These are phyloP conservation scores for Dryobota labecula DNA, from an alignment of 2,888 invertebrate genomes.

Conservation along the genomic window DNA sequence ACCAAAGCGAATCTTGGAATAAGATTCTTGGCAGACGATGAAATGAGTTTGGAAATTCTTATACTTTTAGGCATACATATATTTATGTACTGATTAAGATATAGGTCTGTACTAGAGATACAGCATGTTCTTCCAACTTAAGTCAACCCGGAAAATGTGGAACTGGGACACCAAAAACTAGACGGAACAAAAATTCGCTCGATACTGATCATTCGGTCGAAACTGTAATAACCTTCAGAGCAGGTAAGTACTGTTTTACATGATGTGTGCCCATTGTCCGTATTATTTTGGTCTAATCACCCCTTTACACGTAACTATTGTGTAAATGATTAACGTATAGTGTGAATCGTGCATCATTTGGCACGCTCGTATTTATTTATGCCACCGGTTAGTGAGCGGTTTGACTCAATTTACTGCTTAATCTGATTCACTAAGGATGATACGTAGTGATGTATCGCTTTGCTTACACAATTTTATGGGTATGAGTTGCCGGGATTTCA, in stretches of 20 bases:
- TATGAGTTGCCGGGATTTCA: constrained; percentile 24
- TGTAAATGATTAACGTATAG: constrained; percentile 78
- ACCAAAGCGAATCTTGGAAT: no score
- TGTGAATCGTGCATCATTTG: constrained; percentile 84
- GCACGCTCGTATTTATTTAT: constrained; percentile 85
- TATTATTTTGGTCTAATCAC: constrained; percentile 41
- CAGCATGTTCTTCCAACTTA: not conserved
- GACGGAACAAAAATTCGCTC: not conserved
- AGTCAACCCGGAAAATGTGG: not conserved
- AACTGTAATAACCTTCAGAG: not conserved
- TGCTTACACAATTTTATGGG: constrained; percentile 58
- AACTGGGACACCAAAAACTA: not conserved
- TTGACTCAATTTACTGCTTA: constrained; percentile 81
- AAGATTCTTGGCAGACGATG: no score
- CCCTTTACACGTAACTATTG: constrained; percentile 69
- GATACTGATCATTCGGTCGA: not conserved
- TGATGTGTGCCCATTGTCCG: not conserved
- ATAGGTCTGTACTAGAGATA: no score
- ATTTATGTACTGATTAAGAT: no score
- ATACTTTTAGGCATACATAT: no score
- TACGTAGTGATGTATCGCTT: constrained; percentile 56
- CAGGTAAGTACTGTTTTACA: not conserved
- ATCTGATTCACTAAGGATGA: constrained; percentile 83
- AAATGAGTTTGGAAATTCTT: no score
- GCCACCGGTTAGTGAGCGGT: constrained; percentile 80